Percentiles rank a stretch among this genome's conserved stretches.
Conservation (phyloP, 2,797 vertebrate genomes). For the Gallinago nigripennis region DNA sequence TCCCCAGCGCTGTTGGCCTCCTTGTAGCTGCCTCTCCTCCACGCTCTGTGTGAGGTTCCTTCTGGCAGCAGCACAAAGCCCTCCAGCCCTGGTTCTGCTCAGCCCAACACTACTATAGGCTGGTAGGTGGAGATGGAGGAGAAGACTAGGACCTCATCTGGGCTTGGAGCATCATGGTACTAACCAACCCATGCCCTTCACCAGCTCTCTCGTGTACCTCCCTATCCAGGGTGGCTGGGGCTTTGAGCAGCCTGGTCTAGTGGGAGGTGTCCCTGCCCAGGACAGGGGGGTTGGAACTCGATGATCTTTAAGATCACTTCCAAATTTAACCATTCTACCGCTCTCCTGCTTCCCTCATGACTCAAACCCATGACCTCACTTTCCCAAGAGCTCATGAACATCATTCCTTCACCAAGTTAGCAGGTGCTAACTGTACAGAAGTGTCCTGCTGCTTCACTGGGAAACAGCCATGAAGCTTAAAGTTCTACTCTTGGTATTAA, state of each 20-base stretch:
- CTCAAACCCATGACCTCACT: background rate
- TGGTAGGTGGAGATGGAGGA: background rate
- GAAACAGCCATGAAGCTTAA: background rate
- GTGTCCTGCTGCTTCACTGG: background rate
- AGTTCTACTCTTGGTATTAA: background rate
- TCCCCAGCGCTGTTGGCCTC: background rate
- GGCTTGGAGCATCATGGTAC: background rate
- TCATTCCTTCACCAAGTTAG: background rate
- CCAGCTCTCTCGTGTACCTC: fast-evolving
- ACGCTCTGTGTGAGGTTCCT: background rate
- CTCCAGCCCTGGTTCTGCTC: background rate
- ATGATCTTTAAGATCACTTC: background rate
- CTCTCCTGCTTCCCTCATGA: background rate
- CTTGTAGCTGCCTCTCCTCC: background rate
- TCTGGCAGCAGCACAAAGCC: background rate
- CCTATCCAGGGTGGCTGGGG: background rate
- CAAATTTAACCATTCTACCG: background rate
- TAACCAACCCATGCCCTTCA: background rate
- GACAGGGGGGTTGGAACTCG: too few species aligned
- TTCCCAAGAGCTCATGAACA: background rate
- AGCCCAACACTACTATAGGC: background rate
- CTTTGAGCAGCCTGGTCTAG: background rate
- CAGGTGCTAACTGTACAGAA: background rate
- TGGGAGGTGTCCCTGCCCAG: too few species aligned
- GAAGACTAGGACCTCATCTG: background rate